Evolutionary conservation across 2,888 invertebrate genomes (phyloP), one percentile per base, ranked within the genome.

Genomic region (Agrotis clavis): DNA sequence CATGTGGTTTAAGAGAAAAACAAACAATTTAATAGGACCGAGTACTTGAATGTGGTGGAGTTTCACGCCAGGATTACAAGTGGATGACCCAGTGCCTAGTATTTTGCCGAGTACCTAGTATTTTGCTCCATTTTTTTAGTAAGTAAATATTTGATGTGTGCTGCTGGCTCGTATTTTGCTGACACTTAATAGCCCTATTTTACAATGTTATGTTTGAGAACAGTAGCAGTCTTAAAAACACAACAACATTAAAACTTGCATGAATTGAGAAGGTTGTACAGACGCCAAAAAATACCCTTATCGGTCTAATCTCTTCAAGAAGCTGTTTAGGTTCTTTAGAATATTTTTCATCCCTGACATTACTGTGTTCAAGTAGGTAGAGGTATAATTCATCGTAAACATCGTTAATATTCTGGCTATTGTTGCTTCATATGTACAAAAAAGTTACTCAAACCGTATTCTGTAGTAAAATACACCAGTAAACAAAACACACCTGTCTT

Each of bases 11-110:
- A 74, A 74, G 74, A 50, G 54, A 48, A 63, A 64, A 57, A 63
- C n/a, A 69, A 48, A 63, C 35, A 74, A 51, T 74, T 69, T 69
- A 62, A 69, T 74, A 41, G 57, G 47, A 25, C 21, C 47, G 74
- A 74, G 69, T 51, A 25, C 51, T 53, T 25, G 61, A 48, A 51
- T 19, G 56, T 45, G 45, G 67, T 63, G 13, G 30, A 63, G 21
- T 50, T 66, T 54, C 60, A 60, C 47, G 59, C n/a, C 9, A 3
- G n/a, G 47, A 25, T 60, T 60, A 67, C 77, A 51, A 67, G 72
- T 54, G 47, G 18, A 51, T 19, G 64, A 63, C 41, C 51, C 21
- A n/a, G n/a, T n/a, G n/a, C 35, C 14, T 2, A 35, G 35, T 35
- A 25, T 16, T 63, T 48, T 30, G n/a, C n/a, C n/a, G n/a, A n/a